Conservation (phyloP, 37 sponge, comb jelly and placozoan genomes). For the Ephydatia muelleri region DNA sequence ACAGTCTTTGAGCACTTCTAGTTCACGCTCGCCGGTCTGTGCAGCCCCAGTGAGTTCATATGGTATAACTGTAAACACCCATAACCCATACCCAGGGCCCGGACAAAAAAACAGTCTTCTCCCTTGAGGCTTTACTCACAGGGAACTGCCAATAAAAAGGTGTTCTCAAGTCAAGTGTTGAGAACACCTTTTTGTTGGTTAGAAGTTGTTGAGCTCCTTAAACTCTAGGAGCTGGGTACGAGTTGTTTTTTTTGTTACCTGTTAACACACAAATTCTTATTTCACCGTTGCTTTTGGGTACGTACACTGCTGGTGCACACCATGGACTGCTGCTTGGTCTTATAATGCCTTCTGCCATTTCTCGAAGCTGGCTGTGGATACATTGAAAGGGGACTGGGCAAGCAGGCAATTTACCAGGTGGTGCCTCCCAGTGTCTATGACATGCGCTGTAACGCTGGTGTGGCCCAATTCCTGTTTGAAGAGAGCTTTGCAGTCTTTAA, state of each 20-base stretch:
- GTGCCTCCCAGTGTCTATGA: constrained; percentile 24
- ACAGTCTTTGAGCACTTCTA: neutral
- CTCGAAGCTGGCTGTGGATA: constrained; percentile 11
- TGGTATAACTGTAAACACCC: too few species aligned
- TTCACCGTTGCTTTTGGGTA: constrained; percentile 20
- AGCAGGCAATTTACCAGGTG: constrained; percentile 6
- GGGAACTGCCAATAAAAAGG: too few species aligned
- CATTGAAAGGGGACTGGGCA: constrained; percentile 18
- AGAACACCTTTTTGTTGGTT: neutral
- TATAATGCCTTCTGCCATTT: constrained; percentile 10
- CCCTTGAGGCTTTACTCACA: too few species aligned
- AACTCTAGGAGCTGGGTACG: constrained; percentile 10
- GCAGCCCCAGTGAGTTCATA: too few species aligned
- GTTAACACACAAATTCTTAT: constrained; percentile 2
- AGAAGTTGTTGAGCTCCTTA: constrained; percentile 12
- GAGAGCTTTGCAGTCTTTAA: neutral
- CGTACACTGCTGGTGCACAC: constrained; percentile 35
- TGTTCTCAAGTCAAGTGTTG: too few species aligned
- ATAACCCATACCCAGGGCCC: too few species aligned
- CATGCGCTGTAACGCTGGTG: neutral
- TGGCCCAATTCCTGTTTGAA: neutral
- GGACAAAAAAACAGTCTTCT: too few species aligned
- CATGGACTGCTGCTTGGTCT: constrained; percentile 15
- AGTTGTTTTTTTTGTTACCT: constrained; percentile 12
- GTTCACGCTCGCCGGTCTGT: too few species aligned